phyloP scores from a whole-genome alignment of 2,113 vertebrate species.

The Bos javanicus region DNA sequence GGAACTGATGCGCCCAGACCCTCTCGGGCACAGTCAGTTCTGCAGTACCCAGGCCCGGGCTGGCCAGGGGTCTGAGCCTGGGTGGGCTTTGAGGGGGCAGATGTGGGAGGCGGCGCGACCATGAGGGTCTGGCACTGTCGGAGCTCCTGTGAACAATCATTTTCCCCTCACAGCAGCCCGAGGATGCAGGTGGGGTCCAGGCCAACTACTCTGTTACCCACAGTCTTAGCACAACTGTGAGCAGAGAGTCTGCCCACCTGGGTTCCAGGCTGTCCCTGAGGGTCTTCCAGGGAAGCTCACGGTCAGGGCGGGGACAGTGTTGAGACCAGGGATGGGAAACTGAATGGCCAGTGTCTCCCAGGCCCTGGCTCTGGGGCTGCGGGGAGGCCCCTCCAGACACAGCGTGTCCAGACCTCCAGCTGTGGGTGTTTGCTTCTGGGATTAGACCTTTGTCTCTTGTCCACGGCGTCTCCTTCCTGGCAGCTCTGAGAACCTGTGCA shows the following conservation, averaged over 20 bases:
- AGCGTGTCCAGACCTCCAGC: background rate
- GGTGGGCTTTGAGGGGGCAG: background rate
- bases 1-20: fast-evolving
- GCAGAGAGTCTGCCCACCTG: background rate
- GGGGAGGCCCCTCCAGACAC: background rate
- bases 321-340: no score
- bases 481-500: background rate
- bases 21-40: background rate
- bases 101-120: fast-evolving
- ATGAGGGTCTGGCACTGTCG: fast-evolving
- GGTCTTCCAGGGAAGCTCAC: background rate
- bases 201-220: background rate
- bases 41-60: background rate
- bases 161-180: background rate
- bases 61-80: background rate
- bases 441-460: background rate
- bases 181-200: no score
- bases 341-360: background rate
- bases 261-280: background rate
- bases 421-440: background rate
- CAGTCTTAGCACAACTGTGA: background rate
- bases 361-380: background rate
- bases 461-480: background rate
- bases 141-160: no score
- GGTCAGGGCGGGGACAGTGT: fast-evolving